Percentiles rank a stretch among this genome's conserved stretches.
phyloP scores from a whole-genome alignment of 2,888 invertebrate genomes.

The Atethmia centrago region DNA sequence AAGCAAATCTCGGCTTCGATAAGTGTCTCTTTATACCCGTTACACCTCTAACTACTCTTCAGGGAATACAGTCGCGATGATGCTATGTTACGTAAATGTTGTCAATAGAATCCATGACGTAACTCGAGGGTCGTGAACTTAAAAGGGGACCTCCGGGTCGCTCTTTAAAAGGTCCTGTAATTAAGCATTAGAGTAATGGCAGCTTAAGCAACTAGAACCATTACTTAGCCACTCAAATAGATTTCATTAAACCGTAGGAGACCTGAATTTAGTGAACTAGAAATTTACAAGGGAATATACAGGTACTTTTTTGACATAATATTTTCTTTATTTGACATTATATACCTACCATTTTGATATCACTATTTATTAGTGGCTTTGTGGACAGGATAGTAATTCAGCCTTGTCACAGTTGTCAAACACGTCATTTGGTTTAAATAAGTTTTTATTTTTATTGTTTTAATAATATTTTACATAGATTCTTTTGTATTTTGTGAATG shows the following conservation, averaged over 20 bases:
- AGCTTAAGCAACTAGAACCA: conserved; percentile 62
- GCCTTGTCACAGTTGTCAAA: too few species aligned
- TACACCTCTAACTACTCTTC: not conserved
- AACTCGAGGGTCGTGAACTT: conserved; percentile 45
- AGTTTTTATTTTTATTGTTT: too few species aligned
- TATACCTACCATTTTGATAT: too few species aligned
- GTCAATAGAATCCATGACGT: conserved; percentile 21
- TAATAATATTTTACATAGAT: too few species aligned
- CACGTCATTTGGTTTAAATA: too few species aligned
- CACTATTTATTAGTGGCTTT: too few species aligned
- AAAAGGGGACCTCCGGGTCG: conserved; percentile 47
- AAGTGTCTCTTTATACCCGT: too few species aligned
- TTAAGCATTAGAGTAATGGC: conserved; percentile 62
- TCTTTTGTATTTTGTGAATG: too few species aligned
- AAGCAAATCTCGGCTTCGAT: not conserved
- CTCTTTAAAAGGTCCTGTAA: conserved; percentile 63
- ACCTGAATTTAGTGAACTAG: conserved; percentile 41
- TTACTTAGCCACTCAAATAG: conserved; percentile 65
- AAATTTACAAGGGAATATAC: conserved; percentile 20
- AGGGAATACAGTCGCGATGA: not conserved
- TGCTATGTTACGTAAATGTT: conserved; percentile 1
- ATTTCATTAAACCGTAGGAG: conserved; percentile 50
- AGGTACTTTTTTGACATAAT: too few species aligned
- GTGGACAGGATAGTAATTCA: too few species aligned
- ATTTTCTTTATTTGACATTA: too few species aligned